Conservation (phyloP, 1,140 invertebrate genomes). For the Aphidius ervi region DNA sequence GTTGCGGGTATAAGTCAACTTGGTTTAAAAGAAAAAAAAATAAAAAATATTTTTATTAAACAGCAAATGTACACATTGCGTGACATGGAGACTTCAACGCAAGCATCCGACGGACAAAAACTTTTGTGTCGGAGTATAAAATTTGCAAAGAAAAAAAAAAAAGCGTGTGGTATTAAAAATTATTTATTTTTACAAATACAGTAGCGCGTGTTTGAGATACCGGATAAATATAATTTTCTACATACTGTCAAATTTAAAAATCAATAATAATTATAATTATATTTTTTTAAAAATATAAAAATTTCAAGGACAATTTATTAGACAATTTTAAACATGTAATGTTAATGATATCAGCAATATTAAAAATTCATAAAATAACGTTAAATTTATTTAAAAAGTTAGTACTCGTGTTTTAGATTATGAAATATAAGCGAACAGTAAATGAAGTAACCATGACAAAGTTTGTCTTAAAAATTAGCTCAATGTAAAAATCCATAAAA, state of each 20-base stretch:
- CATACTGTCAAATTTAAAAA: not conserved
- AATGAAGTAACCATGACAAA: too few species aligned
- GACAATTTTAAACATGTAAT: not conserved
- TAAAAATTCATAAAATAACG: not conserved
- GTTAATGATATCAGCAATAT: conserved; percentile 5
- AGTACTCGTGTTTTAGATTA: too few species aligned
- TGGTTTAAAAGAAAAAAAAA: too few species aligned
- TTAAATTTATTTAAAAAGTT: too few species aligned
- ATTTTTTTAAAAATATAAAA: not conserved
- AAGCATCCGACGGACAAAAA: conserved; percentile 39
- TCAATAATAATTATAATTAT: too few species aligned
- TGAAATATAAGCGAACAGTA: too few species aligned
- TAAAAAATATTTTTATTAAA: not conserved
- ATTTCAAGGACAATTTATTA: conserved; percentile 3
- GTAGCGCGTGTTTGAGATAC: conserved; percentile 7
- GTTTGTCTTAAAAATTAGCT: too few species aligned
- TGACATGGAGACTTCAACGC: conserved; percentile 43
- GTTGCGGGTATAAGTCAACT: too few species aligned
- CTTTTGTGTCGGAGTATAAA: conserved; percentile 4
- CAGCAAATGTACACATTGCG: conserved; percentile 8
- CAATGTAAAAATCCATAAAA: too few species aligned
- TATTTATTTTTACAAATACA: too few species aligned
- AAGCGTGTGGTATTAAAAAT: too few species aligned
- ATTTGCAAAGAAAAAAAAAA: conserved; percentile 2
- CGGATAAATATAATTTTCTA: conserved; percentile 4